A percentile compares a stretch with the other conserved stretches of the same genome.
These are phyloP conservation scores for Xenops minutus DNA, from an alignment of 2,797 vertebrate genomes.

Conservation along the genomic window DNA sequence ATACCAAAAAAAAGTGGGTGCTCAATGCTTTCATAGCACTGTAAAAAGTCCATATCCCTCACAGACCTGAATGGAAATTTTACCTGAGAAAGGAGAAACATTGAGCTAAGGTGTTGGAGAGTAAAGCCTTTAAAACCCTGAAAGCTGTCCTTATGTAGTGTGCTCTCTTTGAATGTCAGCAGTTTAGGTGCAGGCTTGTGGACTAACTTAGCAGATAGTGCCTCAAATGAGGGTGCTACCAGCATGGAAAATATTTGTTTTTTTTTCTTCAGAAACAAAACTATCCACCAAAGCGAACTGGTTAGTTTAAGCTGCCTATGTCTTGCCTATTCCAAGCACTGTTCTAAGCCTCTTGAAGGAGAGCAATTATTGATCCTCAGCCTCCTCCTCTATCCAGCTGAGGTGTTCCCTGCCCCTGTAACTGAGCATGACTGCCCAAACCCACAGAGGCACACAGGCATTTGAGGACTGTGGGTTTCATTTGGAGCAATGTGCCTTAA, in stretches of 20 bases:
- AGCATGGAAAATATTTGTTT: not conserved
- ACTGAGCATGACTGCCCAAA: not conserved
- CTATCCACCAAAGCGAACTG: not conserved
- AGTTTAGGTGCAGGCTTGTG: not conserved
- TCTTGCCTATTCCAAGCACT: not conserved
- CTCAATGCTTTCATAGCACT: not conserved
- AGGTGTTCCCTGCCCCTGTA: not conserved
- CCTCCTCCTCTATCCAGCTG: not conserved
- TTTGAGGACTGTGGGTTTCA: accelerated
- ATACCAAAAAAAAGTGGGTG: not conserved
- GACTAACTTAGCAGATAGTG: not conserved
- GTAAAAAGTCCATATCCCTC: not conserved
- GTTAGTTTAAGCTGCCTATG: not conserved
- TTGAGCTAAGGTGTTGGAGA: not conserved
- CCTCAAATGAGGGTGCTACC: not conserved
- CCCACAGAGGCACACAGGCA: not conserved
- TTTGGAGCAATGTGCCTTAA: not conserved
- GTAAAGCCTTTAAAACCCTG: not conserved
- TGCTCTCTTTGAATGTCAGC: not conserved
- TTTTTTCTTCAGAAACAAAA: not conserved
- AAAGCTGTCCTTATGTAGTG: not conserved
- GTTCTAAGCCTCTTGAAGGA: not conserved
- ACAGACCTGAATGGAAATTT: not conserved
- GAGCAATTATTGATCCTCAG: not conserved
- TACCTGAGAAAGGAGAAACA: not conserved